Evolutionary conservation across 2,113 vertebrate species (phyloP).

Genomic region (Saimiri boliviensis): DNA sequence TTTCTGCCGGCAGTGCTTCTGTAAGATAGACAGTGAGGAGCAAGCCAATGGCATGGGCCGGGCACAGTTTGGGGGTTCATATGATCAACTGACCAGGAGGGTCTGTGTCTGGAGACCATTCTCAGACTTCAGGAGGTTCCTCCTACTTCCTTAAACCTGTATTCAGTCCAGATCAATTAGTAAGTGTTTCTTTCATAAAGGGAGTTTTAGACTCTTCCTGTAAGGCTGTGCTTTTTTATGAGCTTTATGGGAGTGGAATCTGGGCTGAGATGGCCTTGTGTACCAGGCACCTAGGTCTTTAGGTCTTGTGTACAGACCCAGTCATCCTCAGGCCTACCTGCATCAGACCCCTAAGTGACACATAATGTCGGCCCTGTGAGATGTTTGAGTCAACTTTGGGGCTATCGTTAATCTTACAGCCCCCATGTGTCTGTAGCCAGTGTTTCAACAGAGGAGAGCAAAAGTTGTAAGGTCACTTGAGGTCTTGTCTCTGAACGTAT

Average conservation of each 20-base stretch:
- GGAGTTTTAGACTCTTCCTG: background rate
- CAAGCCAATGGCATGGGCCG: background rate
- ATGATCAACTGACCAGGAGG: background rate
- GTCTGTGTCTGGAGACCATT: background rate
- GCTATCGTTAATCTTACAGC: background rate
- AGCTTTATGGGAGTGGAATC: background rate
- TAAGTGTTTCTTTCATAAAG: background rate
- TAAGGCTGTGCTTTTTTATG: background rate
- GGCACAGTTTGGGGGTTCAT: background rate
- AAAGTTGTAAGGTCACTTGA: background rate
- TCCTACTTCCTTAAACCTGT: background rate
- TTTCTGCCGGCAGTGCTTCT: background rate
- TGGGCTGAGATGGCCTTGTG: background rate
- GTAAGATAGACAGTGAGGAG: accelerated
- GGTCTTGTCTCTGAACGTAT: background rate
- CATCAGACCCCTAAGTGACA: background rate
- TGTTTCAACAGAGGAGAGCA: background rate
- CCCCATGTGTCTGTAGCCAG: background rate
- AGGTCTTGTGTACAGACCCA: background rate
- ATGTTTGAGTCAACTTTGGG: background rate
- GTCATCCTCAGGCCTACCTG: background rate
- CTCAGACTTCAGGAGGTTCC: background rate
- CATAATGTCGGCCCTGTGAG: background rate
- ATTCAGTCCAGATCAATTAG: background rate
- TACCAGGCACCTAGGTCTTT: background rate